These are phyloP conservation scores for Anableps anableps DNA, from an alignment of 2,797 vertebrate genomes.

Conservation along the genomic window DNA sequence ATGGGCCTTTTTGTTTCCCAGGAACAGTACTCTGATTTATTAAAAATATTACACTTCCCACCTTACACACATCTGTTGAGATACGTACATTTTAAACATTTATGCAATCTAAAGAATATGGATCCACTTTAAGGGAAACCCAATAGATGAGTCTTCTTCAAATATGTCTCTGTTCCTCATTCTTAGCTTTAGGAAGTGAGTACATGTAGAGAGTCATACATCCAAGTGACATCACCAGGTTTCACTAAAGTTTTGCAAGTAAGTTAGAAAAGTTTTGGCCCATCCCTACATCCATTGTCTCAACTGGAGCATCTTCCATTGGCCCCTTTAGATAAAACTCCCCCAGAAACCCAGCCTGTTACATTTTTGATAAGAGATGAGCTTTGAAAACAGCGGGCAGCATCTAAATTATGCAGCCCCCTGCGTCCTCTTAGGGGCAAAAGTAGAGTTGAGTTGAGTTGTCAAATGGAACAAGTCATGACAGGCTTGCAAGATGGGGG, in stretches of 20 bases:
- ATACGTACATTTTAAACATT: constrained; percentile 14
- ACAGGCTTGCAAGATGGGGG: constrained; percentile 74
- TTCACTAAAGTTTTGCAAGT: constrained; percentile 59
- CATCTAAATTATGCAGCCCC: constrained; percentile 83
- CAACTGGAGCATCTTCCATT: constrained; percentile 59
- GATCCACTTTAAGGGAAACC: not conserved
- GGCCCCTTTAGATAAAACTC: constrained; percentile 66
- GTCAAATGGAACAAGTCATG: constrained; percentile 79
- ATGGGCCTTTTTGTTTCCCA: constrained; percentile 75
- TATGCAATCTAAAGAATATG: not conserved
- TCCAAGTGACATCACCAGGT: constrained; percentile 26
- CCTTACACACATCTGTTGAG: constrained; percentile 4
- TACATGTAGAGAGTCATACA: constrained; percentile 2
- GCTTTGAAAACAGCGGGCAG: constrained; percentile 72
- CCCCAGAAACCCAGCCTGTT: constrained; percentile 70
- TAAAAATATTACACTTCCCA: constrained; percentile 43
- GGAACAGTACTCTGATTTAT: constrained; percentile 59
- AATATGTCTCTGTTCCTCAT: not conserved
- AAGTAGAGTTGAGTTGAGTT: constrained; percentile 76
- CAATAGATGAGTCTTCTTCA: not conserved
- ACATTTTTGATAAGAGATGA: constrained; percentile 80
- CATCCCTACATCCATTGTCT: constrained; percentile 62
- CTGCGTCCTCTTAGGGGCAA: constrained; percentile 75
- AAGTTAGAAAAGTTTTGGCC: constrained; percentile 62
- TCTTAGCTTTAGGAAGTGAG: constrained; percentile 2